These are phyloP conservation scores for Hesperophylax magnus DNA, from an alignment of 1,140 invertebrate genomes.

Conservation along the genomic window DNA sequence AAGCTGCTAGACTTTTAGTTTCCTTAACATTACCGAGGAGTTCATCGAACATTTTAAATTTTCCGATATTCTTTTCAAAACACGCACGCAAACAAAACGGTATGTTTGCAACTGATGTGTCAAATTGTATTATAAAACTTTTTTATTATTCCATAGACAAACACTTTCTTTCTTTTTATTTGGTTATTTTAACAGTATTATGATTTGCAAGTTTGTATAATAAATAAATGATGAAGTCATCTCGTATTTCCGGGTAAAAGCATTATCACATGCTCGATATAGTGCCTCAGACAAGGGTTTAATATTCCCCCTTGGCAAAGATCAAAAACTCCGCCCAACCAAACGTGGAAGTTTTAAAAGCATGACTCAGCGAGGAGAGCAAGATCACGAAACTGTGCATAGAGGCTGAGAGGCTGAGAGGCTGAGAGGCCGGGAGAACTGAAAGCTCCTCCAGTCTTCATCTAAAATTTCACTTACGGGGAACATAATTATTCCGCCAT, in stretches of 20 bases:
- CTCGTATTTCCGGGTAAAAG: too few species aligned
- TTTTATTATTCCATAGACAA: neutral
- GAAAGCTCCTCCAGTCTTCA: constrained; percentile 50
- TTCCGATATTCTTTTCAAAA: too few species aligned
- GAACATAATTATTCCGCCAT: constrained; percentile 57
- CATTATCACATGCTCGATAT: constrained; percentile 8
- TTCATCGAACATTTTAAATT: too few species aligned
- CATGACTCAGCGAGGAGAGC: too few species aligned
- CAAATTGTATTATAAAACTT: neutral
- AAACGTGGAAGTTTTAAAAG: constrained; percentile 43
- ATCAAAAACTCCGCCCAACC: constrained; percentile 41
- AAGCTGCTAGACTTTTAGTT: too few species aligned
- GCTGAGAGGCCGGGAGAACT: too few species aligned
- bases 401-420: neutral
- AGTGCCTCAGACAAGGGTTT: constrained; percentile 7
- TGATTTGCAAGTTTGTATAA: too few species aligned
- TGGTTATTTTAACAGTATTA: neutral
- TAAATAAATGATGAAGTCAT: too few species aligned
- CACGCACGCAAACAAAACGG: too few species aligned
- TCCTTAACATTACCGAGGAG: too few species aligned
- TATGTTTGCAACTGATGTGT: too few species aligned
- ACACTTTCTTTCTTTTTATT: too few species aligned
- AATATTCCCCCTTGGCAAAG: constrained; percentile 33
- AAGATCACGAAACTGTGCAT: constrained; percentile 42
- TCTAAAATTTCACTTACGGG: constrained; percentile 57